phyloP scores from a whole-genome alignment of 1,140 invertebrate genomes.

The Gonioctena quinquepunctata region DNA sequence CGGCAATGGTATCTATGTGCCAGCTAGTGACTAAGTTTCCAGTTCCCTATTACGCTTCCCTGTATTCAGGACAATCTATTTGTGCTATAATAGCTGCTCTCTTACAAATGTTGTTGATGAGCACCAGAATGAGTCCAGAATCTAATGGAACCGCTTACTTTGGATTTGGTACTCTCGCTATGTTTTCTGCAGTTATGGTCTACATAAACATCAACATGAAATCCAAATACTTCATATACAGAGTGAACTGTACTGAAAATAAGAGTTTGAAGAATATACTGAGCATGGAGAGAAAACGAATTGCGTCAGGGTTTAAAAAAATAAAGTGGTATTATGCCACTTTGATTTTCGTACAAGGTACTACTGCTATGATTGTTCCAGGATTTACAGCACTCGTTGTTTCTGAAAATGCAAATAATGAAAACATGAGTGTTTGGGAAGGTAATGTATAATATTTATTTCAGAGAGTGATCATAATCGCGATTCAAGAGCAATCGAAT shows the following conservation, averaged over 20 bases:
- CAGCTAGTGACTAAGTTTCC: conserved; percentile 36
- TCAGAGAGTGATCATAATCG: no score
- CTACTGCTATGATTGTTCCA: conserved; percentile 32
- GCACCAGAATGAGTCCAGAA: conserved; percentile 1
- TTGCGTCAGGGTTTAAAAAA: not conserved
- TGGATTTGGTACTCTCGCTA: conserved; percentile 25
- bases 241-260: conserved; percentile 18
- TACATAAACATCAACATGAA: conserved; percentile 25
- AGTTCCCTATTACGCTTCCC: conserved; percentile 25
- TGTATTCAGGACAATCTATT: conserved; percentile 31
- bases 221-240: conserved; percentile 34
- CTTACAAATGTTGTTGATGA: conserved; percentile 33
- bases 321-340: conserved; percentile 18
- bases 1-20: conserved; percentile 33
- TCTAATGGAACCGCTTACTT: conserved; percentile 24
- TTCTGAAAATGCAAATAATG: conserved; percentile 8
- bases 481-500: no score
- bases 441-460: not conserved
- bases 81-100: conserved; percentile 36
- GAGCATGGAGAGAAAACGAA: not conserved
- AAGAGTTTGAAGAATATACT: not conserved
- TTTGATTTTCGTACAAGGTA: conserved; percentile 29
- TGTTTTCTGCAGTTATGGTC: conserved; percentile 22
- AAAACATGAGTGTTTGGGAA: not conserved
- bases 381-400: conserved; percentile 33